These are phyloP conservation scores for Yasuhikotakia modesta DNA, from an alignment of 2,797 vertebrate genomes.

Conservation along the genomic window DNA sequence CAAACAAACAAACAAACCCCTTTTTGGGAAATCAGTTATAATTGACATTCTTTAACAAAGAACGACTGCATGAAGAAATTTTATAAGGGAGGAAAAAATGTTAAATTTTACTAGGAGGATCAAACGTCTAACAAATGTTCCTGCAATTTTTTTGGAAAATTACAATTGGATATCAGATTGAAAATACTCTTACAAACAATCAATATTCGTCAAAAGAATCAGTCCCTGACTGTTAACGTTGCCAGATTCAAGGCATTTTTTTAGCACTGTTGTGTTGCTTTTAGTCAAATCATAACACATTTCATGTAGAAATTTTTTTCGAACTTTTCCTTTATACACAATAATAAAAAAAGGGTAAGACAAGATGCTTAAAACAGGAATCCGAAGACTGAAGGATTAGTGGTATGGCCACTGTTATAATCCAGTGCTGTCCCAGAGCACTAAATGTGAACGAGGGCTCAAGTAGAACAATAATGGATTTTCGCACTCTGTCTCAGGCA, in stretches of 20 bases:
- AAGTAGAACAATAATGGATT: constrained; percentile 69
- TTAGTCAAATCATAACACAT: constrained; percentile 75
- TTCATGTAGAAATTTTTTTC: constrained; percentile 87
- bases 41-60: constrained; percentile 56
- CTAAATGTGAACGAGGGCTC: constrained; percentile 65
- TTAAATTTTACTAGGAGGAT: constrained; percentile 47
- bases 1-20: too few species aligned
- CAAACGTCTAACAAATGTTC: constrained; percentile 55
- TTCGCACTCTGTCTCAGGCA: constrained; percentile 91
- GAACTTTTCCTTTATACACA: constrained; percentile 84
- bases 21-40: too few species aligned
- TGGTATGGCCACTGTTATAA: constrained; percentile 61
- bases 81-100: constrained; percentile 32
- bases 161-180: constrained; percentile 72
- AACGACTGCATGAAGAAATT: constrained; percentile 42
- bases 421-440: constrained; percentile 76
- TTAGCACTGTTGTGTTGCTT: constrained; percentile 66
- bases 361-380: constrained; percentile 98
- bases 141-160: constrained; percentile 62
- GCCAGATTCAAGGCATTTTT: constrained; percentile 68
- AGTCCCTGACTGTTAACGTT: constrained; percentile 68
- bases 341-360: constrained; percentile 93
- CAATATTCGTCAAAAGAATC: constrained; percentile 69
- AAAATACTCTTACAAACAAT: constrained; percentile 72
- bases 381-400: too few species aligned